phyloP scores from a whole-genome alignment of 2,797 vertebrate genomes.

The Galago senegalensis region DNA sequence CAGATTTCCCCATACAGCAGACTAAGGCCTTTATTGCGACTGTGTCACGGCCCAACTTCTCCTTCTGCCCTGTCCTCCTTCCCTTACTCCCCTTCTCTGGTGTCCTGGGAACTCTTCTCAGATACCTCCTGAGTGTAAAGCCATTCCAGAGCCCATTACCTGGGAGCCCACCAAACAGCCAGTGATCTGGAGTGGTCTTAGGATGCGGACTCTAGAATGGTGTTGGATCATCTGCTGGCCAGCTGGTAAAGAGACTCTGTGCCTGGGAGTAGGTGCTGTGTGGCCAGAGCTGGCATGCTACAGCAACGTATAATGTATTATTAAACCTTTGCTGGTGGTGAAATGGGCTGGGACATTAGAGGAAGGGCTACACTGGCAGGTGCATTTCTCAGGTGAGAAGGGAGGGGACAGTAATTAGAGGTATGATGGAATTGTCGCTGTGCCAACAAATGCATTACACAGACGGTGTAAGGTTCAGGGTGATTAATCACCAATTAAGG shows the following conservation, averaged over 20 bases:
- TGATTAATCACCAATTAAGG: conserved; percentile 41
- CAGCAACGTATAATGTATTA: accelerated
- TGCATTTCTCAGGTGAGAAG: neutral
- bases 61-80: too few relatives aligned
- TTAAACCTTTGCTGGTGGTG: too few relatives aligned
- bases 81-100: neutral
- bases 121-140: accelerated
- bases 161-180: neutral
- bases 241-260: neutral
- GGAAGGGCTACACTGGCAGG: neutral
- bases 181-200: neutral
- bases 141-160: accelerated
- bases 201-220: neutral
- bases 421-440: neutral
- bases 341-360: neutral
- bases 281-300: accelerated
- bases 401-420: neutral
- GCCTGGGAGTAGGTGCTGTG: accelerated
- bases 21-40: neutral
- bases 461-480: neutral
- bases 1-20: accelerated
- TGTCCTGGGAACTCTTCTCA: neutral
- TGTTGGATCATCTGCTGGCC: neutral
- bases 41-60: neutral
- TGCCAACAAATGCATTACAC: neutral